Base-by-base conservation (phyloP, 2,888 invertebrate genomes). In the Stomorhina lunata region DNA sequence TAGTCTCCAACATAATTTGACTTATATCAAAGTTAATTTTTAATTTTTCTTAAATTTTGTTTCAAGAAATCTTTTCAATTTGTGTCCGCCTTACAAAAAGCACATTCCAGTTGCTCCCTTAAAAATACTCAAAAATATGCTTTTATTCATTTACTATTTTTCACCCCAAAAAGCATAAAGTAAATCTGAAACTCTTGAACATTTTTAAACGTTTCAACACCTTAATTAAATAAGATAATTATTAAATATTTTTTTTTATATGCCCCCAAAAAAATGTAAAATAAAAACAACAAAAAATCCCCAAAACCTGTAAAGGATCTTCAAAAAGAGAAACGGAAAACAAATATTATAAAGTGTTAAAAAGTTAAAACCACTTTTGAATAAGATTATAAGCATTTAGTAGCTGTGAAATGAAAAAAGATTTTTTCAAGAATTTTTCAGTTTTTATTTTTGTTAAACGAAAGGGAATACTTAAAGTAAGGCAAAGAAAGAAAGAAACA, bases 281-380 rank as follows among this genome's bases (percentile, higher is more conserved):
- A n/a, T n/a, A 32, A 50, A 32, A 57, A 15, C 34, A 37, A 27
- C 9, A 55, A 43, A 34, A 53, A 32, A 43, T 27, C 10, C 0
- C 6, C 9, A 0, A 34, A 37, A 0, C n/a, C 2, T 37, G 37
- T 55, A 43, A 50, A 59, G 12, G n/a, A 57, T 40, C 17, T 57
- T 15, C 0, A 3, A 6, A 37, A 20, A 45, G 40, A 68, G 0
- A 25, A 4, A 7, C 4, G 20, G 5, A 4, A 59, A 59, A 57
- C 57, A 79, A 79, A 59, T 66, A 61, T 37, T 59, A 79, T 71
- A 65, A 79, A 75, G 79, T 82, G 82, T 66, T 79, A 55, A 82
- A 66, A 82, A 79, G 71, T 76, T 79, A 45, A 82, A 82, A 59
- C 71, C 75, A 79, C 82, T 82, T 71, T 75, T 59, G 66, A n/a